These are phyloP conservation scores for Eupithecia abbreviata DNA, from an alignment of 2,888 invertebrate species.

Conservation along the genomic window DNA sequence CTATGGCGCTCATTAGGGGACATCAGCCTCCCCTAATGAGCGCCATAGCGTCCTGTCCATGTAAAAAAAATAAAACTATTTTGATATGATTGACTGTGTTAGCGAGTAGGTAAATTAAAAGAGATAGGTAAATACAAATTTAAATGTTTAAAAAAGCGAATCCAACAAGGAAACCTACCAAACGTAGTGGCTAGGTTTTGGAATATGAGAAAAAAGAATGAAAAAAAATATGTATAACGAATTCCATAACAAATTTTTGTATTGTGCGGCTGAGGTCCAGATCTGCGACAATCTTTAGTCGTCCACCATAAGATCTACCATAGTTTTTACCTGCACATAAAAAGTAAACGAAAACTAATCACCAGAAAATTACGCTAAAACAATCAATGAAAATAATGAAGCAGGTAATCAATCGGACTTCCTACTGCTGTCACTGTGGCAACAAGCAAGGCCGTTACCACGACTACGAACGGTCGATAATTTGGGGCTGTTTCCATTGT, in stretches of 20 bases:
- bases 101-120: background rate
- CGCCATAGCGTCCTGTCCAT: too few relatives aligned
- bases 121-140: too few relatives aligned
- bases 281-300: background rate
- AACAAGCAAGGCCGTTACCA: constrained; percentile 47
- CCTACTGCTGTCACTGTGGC: constrained; percentile 26
- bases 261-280: background rate
- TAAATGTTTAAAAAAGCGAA: too few relatives aligned
- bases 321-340: background rate
- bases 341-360: constrained; percentile 14
- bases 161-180: too few relatives aligned
- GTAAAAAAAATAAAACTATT: too few relatives aligned
- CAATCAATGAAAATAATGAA: constrained; percentile 21
- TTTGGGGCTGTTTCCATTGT: constrained; percentile 51
- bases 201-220: too few relatives aligned
- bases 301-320: background rate
- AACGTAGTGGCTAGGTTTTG: too few relatives aligned
- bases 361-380: constrained; percentile 20
- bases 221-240: background rate
- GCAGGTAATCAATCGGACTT: constrained; percentile 31
- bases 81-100: too few relatives aligned
- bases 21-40: too few relatives aligned
- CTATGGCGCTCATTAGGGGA: too few relatives aligned
- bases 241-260: background rate
- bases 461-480: constrained; percentile 56